Evolutionary conservation across 2,797 vertebrate species (phyloP).

Genomic region (Notolabrus celidotus): DNA sequence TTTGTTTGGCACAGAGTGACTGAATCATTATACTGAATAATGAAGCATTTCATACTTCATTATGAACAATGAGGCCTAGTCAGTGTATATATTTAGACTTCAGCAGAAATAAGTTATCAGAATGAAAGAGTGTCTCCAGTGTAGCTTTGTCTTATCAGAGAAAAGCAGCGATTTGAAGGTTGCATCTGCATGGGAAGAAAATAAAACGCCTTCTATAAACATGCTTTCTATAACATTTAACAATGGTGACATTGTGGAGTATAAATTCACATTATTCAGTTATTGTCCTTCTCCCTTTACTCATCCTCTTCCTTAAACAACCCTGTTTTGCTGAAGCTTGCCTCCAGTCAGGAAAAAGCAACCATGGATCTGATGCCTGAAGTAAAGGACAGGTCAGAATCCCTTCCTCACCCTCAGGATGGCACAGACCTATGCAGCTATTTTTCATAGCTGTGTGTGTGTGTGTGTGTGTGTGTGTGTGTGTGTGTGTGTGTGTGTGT

Average conservation of each 20-base stretch:
- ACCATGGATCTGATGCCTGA: slow-evolving; percentile 74
- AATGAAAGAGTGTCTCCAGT: slow-evolving; percentile 66
- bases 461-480: background rate
- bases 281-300: slow-evolving; percentile 52
- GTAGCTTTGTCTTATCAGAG: slow-evolving; percentile 73
- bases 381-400: slow-evolving; percentile 83
- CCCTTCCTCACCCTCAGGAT: slow-evolving; percentile 74
- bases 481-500: no score
- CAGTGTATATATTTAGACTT: slow-evolving; percentile 49
- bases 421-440: slow-evolving; percentile 80
- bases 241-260: slow-evolving; percentile 81
- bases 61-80: slow-evolving; percentile 76
- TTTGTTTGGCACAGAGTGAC: no score
- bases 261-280: slow-evolving; percentile 74
- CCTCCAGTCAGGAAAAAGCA: slow-evolving; percentile 69
- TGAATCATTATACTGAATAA: background rate
- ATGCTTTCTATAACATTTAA: slow-evolving; percentile 54
- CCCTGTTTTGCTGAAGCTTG: slow-evolving; percentile 60
- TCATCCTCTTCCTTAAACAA: slow-evolving; percentile 42
- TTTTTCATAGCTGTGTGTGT: slow-evolving; percentile 56
- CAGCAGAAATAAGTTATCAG: slow-evolving; percentile 79
- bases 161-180: slow-evolving; percentile 73
- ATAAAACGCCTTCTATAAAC: slow-evolving; percentile 30
- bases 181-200: slow-evolving; percentile 65
- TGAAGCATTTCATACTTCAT: slow-evolving; percentile 56